Conservation (phyloP, 2,113 vertebrate species). For the Odocoileus hemionus region DNA sequence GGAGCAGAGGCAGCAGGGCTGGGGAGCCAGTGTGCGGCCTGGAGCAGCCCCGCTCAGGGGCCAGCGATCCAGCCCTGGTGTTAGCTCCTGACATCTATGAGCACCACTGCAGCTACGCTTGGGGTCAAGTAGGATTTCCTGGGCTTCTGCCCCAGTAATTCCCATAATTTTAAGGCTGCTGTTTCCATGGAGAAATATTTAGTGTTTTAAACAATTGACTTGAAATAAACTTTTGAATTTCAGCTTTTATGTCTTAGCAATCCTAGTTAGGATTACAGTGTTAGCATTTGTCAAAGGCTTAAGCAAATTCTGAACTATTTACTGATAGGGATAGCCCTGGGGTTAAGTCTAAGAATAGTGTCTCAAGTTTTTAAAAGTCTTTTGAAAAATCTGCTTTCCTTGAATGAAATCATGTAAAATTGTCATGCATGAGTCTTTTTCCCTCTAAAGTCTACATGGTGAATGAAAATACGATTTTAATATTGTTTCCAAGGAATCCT, state of each 20-base stretch:
- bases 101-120: neutral
- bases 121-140: neutral
- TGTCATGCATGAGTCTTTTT: neutral
- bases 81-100: rapidly evolving
- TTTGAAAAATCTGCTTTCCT: neutral
- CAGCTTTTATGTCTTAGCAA: neutral
- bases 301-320: neutral
- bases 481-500: neutral
- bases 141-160: neutral
- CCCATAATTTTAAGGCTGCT: neutral
- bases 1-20: neutral
- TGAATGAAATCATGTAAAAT: neutral
- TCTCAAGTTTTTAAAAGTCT: neutral
- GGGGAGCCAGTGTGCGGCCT: neutral
- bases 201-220: neutral
- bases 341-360: neutral
- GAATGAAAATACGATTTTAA: neutral
- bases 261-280: no score
- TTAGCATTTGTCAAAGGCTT: neutral
- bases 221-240: neutral
- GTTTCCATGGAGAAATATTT: neutral
- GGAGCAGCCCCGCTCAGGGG: neutral
- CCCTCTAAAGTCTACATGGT: neutral
- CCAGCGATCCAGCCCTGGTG: rapidly evolving
- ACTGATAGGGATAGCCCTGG: neutral